Base-by-base conservation (phyloP, 2,888 invertebrate species). In the Ochropleura leucogaster region DNA sequence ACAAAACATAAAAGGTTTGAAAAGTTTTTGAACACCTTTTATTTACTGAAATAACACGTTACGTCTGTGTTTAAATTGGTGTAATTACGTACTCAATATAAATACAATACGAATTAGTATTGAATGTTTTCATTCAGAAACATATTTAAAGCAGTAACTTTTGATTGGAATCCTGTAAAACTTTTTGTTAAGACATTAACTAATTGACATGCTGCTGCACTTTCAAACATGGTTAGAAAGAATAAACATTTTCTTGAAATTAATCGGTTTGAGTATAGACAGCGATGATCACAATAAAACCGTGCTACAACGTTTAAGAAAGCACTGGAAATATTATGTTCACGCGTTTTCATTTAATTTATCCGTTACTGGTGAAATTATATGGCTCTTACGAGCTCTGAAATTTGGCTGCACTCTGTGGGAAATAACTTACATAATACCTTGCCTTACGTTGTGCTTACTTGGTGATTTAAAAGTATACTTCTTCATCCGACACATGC, bases 401-500 rank as follows among this genome's bases (percentile, higher is more conserved):
- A 62, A 74, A 12, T 71, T 75, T 46, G 88, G 85, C 0, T 79
- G 68, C n/a, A 87, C 76, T 64, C 49, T 92, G 8, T 73, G 88
- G 20, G 86, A 91, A 62, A 79, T 92, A 0, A 91, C 92, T 14
- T 89, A 87, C 64, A 77, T 89, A 57, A 59, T 90, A 5, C 93
- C 93, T 0, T 91, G 92, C 47, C 65, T 90, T 0, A 88, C 87
- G 4, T 49, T 91, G 6, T 87, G 89, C 44, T 14, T 90, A 0
- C 84, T 93, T 8, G 92, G 89, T 3, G 74, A 84, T 65, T 69
- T 85, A 0, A 93, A 92, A 83, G 73, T 90, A 1, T 90, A 76
- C 64, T 90, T 74, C 51, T 87, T 90, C n/a, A 67, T 92, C 1
- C 84, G 82, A 47, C 68, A 91, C 46, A 82, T 84, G 8, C 71